phyloP scores from a whole-genome alignment of 2,888 invertebrate genomes.

The Penaeus monodon region DNA sequence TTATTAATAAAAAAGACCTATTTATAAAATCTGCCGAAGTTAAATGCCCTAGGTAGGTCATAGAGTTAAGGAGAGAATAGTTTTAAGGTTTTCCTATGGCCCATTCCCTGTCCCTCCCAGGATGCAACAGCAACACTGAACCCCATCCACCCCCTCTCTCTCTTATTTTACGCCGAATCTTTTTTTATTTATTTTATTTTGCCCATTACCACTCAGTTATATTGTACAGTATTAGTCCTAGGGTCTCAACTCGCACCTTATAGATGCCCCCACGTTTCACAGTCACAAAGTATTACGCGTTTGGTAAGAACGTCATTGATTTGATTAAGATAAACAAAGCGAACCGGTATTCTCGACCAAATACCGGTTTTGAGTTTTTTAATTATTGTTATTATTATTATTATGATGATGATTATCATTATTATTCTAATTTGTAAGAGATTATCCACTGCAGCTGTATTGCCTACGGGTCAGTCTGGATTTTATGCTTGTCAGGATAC shows the following conservation, averaged over 20 bases:
- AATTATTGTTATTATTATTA: background rate
- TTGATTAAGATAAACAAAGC: background rate
- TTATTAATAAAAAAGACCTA: constrained; percentile 41
- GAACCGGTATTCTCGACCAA: constrained; percentile 11
- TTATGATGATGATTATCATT: background rate
- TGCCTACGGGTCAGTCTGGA: constrained; percentile 36
- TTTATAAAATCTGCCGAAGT: constrained; percentile 42
- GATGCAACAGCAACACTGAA: no score
- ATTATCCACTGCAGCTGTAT: background rate
- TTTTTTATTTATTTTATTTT: constrained; percentile 43
- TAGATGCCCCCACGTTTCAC: constrained; percentile 35
- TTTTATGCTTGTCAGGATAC: constrained; percentile 44
- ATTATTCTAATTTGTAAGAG: background rate
- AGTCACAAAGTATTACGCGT: constrained; percentile 7
- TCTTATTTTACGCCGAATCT: constrained; percentile 35
- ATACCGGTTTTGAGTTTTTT: constrained; percentile 15
- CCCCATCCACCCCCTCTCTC: constrained; percentile 2
- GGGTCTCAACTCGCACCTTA: constrained; percentile 30
- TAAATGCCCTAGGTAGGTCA: constrained; percentile 36
- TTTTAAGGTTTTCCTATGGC: background rate
- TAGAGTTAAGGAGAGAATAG: constrained; percentile 40
- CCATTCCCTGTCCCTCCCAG: no score
- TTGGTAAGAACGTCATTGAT: background rate
- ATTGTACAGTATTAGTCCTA: constrained; percentile 48
- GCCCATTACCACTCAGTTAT: constrained; percentile 32